A percentile compares a stretch with the other conserved stretches of the same genome.
phyloP scores from a whole-genome alignment of 2,888 invertebrate species.

The Calameuta filiformis region DNA sequence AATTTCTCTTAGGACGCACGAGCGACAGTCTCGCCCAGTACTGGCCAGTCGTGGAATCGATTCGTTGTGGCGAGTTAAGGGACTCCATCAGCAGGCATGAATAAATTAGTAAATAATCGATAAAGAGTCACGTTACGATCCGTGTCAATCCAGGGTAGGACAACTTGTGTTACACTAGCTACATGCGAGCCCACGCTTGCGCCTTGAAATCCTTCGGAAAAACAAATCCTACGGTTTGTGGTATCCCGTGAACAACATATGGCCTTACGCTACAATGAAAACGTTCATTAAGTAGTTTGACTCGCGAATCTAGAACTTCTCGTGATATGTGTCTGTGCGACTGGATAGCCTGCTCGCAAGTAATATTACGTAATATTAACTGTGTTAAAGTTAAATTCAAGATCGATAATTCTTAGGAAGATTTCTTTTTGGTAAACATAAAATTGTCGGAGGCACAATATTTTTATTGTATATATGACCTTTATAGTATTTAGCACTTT shows the following conservation, averaged over 20 bases:
- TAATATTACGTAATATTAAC: not conserved
- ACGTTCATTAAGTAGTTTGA: not conserved
- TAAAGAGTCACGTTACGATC: constrained; percentile 41
- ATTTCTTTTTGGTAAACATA: not conserved
- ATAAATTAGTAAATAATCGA: constrained; percentile 62
- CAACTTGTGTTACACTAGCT: not conserved
- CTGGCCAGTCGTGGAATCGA: constrained; percentile 31
- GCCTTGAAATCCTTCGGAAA: not conserved
- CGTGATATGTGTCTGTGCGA: not conserved
- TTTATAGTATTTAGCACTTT: not conserved
- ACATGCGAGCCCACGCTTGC: constrained; percentile 20
- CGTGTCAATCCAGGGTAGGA: constrained; percentile 32
- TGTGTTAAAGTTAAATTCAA: not conserved
- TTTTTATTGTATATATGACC: not conserved
- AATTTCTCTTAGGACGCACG: constrained; percentile 8
- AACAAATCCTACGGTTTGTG: not conserved
- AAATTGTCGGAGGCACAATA: not conserved
- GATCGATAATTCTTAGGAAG: not conserved
- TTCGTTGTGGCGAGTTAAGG: not conserved
- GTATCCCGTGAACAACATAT: not conserved
- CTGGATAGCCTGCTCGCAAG: not conserved
- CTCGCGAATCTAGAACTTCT: not conserved
- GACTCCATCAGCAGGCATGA: constrained; percentile 44
- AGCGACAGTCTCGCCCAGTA: constrained; percentile 33
- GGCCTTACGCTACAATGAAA: not conserved